These are phyloP conservation scores for Pongo pygmaeus DNA, from an alignment of 2,113 vertebrate genomes.

Conservation along the genomic window DNA sequence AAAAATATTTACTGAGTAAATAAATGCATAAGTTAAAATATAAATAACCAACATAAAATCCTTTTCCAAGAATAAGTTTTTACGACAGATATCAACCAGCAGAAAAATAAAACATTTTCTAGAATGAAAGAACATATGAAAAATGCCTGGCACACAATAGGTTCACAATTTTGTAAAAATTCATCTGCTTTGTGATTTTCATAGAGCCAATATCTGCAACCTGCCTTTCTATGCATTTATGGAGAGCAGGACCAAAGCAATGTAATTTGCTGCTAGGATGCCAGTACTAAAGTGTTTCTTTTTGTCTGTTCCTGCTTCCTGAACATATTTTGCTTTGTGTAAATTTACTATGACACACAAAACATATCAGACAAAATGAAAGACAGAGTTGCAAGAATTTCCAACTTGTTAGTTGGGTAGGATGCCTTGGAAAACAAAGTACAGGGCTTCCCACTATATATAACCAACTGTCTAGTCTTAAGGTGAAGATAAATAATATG, in stretches of 20 bases:
- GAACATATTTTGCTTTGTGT: constrained; percentile 6
- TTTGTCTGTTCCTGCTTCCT: neutral
- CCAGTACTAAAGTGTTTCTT: neutral
- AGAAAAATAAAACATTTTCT: constrained; percentile 19
- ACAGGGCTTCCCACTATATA: neutral
- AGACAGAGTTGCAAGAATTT: neutral
- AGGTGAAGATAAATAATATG: neutral
- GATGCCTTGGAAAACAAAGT: neutral
- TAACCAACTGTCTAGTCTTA: neutral
- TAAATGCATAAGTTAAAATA: constrained; percentile 14
- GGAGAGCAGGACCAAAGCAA: neutral
- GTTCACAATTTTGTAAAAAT: neutral
- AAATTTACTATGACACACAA: neutral
- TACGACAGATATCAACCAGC: neutral
- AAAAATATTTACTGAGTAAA: constrained; percentile 21
- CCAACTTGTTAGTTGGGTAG: neutral
- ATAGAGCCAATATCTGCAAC: neutral
- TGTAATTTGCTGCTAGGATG: neutral
- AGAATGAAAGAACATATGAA: neutral
- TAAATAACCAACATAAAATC: constrained; percentile 21
- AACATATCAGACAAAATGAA: neutral
- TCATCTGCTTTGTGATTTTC: neutral
- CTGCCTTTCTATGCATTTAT: neutral
- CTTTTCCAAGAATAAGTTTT: neutral
- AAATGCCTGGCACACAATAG: neutral